Evolutionary conservation across 2,888 invertebrate genomes (phyloP), one percentile per base, ranked within the genome.

Genomic region (Polyommatus icarus): DNA sequence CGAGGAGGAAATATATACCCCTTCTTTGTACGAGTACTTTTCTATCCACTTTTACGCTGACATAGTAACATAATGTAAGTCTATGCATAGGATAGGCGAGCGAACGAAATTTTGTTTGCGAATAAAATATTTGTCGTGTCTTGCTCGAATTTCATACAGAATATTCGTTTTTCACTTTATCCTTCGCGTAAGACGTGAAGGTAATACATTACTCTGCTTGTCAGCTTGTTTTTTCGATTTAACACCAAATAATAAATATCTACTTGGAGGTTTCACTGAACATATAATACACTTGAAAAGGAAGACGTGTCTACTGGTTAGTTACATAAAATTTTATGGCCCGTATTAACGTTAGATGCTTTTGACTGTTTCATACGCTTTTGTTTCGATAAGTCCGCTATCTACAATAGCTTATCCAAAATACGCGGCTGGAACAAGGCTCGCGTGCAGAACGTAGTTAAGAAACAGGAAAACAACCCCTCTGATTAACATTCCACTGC

Each of bases 11-110:
- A 67, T 40, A 78, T 79, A 79, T 77, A 77, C 78, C 79, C 84
- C 84, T 85, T 84, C 83, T 86, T 85, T 86, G 84, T 87, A 84
- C 86, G 81, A 82, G 81, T 82, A 83, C 82, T 82, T 83, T 84
- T 83, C 80, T 80, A 81, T 83, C 84, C 80, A 82, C 78, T 82
- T 81, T 83, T 84, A 83, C 76, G 80, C 80, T 79, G 76, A 79
- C 78, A 78, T 29, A 77, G 80, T 85, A 84, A 83, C 81, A 81
- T 82, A 83, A 84, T 85, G 81, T 83, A 78, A 81, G 82, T 79
- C 83, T 82, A 83, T 86, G 83, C 84, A 86, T 83, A 86, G 79
- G 80, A 76, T 79, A 80, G 76, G 76, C 79, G 78, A 78, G 78
- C 80, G 80, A 76, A 76, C 61, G 57, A 76, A 76, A 78, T 79